Conservation (phyloP, 2,113 vertebrate genomes). For the Malurus alboscapulatus region DNA sequence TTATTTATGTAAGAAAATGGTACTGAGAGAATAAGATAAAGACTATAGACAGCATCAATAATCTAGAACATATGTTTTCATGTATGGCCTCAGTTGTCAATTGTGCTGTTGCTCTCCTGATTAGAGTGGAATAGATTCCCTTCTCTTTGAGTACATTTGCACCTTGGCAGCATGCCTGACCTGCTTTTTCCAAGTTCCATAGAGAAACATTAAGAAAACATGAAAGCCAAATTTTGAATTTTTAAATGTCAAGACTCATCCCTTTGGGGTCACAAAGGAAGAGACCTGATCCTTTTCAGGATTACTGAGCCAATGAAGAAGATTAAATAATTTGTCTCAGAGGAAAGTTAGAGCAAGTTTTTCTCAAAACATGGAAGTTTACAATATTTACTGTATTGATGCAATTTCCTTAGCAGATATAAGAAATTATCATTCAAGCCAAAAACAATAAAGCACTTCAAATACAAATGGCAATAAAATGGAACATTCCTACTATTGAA, state of each 20-base stretch:
- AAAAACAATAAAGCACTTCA: not conserved
- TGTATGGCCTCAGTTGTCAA: not conserved
- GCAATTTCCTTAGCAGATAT: slow-evolving; percentile 1
- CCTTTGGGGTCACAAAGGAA: not conserved
- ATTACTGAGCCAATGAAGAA: not conserved
- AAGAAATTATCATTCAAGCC: not conserved
- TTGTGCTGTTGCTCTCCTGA: not conserved
- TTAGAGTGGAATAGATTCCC: not conserved
- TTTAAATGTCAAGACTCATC: not conserved
- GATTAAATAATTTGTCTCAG: not conserved
- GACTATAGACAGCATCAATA: not conserved
- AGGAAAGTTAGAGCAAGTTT: not conserved
- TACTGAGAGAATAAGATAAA: not conserved
- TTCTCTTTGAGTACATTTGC: not conserved
- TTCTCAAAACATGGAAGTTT: slow-evolving; percentile 8
- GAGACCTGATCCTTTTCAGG: not conserved
- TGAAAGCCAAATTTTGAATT: not conserved
- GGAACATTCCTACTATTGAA: not conserved
- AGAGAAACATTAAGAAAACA: not conserved
- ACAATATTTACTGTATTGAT: not conserved
- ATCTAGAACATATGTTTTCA: not conserved
- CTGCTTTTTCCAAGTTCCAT: not conserved
- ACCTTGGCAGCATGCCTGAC: not conserved
- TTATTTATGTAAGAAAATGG: not conserved
- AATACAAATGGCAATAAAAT: not conserved